Evolutionary conservation across 64 coral and sea anemone genomes (phyloP).

Genomic region (Orbicella faveolata): DNA sequence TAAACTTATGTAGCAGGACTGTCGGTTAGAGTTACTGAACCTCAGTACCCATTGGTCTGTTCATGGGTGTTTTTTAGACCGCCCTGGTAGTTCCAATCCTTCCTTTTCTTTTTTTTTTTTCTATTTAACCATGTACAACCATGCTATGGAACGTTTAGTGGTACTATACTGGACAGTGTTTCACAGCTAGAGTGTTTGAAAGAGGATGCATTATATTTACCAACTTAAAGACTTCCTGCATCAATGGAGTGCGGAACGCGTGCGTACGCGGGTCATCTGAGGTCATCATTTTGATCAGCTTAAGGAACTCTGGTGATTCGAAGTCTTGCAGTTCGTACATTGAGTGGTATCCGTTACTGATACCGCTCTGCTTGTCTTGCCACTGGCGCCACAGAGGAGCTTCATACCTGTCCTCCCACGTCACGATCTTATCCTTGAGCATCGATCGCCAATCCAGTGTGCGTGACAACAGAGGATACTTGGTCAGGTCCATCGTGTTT

Average conservation of each 20-base stretch:
- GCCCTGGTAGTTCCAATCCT: too few species aligned
- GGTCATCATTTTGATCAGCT: not conserved
- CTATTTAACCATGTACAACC: too few species aligned
- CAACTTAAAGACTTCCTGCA: not conserved
- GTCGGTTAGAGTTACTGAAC: too few species aligned
- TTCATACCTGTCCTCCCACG: not conserved
- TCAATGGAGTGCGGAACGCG: not conserved
- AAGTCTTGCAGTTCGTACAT: constrained; percentile 7
- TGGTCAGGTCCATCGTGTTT: not conserved
- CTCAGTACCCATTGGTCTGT: too few species aligned
- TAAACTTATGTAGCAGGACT: too few species aligned
- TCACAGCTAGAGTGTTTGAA: too few species aligned
- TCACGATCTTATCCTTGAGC: not conserved
- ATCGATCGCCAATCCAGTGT: constrained; percentile 4
- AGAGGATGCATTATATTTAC: not conserved
- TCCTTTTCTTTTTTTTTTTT: too few species aligned
- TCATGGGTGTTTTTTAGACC: too few species aligned
- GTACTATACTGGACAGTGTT: too few species aligned
- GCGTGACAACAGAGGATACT: not conserved
- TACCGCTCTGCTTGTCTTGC: not conserved
- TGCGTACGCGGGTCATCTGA: not conserved
- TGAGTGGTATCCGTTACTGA: not conserved
- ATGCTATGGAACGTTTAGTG: too few species aligned
- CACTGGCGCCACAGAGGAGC: constrained; percentile 2
- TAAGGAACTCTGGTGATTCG: not conserved